These are phyloP conservation scores for Callocephalon fimbriatum DNA, from an alignment of 2,113 vertebrate genomes.

Conservation along the genomic window DNA sequence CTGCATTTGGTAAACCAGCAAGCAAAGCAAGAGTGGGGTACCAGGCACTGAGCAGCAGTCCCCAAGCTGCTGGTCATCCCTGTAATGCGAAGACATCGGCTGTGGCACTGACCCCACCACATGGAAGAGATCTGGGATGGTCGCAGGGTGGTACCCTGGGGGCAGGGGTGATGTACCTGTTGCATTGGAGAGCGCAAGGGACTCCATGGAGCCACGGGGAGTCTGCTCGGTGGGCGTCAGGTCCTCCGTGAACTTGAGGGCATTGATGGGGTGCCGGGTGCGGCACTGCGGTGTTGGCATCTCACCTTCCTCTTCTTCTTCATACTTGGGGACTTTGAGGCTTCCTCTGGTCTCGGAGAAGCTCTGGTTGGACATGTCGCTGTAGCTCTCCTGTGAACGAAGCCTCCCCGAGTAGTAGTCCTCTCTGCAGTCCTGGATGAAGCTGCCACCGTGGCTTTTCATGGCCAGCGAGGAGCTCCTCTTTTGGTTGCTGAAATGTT, in stretches of 20 bases:
- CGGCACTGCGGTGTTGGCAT: slow-evolving; percentile 82
- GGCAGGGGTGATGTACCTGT: slow-evolving; percentile 81
- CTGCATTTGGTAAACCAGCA: neutral
- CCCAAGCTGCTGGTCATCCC: neutral
- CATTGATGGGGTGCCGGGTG: slow-evolving; percentile 91
- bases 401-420: slow-evolving; percentile 89
- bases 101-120: rapidly evolving
- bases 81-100: rapidly evolving
- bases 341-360: slow-evolving; percentile 87
- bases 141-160: neutral
- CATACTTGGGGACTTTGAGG: slow-evolving; percentile 87
- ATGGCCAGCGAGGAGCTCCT: slow-evolving; percentile 87
- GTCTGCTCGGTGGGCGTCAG: slow-evolving; percentile 92
- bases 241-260: slow-evolving; percentile 91
- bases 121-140: rapidly evolving
- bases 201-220: slow-evolving; percentile 94
- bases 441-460: slow-evolving; percentile 89
- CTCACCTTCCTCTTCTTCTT: slow-evolving; percentile 86
- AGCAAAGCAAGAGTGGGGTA: neutral
- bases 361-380: slow-evolving; percentile 86
- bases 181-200: slow-evolving; percentile 89
- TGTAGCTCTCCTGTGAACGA: slow-evolving; percentile 90
- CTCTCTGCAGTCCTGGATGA: slow-evolving; percentile 86
- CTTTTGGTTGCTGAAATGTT: slow-evolving; percentile 86
- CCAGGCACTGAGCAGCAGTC: rapidly evolving